These are phyloP conservation scores for Phyllotreta cruciferae DNA, from an alignment of 2,888 invertebrate species.

Conservation along the genomic window DNA sequence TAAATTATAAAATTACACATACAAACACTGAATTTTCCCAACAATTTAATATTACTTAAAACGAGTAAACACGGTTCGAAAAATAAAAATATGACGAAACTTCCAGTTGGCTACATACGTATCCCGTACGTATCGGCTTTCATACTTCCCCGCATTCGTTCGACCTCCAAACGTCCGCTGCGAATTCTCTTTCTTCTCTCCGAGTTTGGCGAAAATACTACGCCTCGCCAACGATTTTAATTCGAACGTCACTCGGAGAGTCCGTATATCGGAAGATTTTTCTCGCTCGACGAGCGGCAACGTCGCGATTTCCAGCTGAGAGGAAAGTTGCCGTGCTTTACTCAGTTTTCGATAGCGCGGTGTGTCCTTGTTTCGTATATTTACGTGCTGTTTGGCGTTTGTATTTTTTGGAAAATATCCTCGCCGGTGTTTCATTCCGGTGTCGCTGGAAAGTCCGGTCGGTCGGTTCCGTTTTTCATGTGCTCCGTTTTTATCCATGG, in stretches of 20 bases:
- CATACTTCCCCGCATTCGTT: too few relatives aligned
- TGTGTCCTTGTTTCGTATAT: conserved; percentile 41
- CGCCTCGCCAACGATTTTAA: neutral
- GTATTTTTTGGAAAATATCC: conserved; percentile 19
- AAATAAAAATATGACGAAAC: too few relatives aligned
- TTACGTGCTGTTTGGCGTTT: conserved; percentile 38
- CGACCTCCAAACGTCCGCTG: too few relatives aligned
- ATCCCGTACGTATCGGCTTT: too few relatives aligned
- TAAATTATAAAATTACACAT: too few relatives aligned
- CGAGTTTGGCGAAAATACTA: conserved; percentile 1
- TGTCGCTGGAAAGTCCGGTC: too few relatives aligned
- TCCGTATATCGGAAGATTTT: conserved; percentile 23
- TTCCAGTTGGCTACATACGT: too few relatives aligned
- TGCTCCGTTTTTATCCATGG: too few relatives aligned
- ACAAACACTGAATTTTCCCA: too few relatives aligned
- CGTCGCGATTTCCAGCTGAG: conserved; percentile 33
- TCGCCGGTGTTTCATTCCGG: conserved; percentile 1
- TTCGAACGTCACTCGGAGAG: conserved; percentile 18
- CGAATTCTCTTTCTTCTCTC: neutral
- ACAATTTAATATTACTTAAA: too few relatives aligned
- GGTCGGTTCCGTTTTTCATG: too few relatives aligned
- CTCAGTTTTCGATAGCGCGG: conserved; percentile 27
- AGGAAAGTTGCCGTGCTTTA: conserved; percentile 43
- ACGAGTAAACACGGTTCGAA: too few relatives aligned
- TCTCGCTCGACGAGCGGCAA: conserved; percentile 30